phyloP scores from a whole-genome alignment of 2,797 vertebrate species.

The Manis crassicaudata region DNA sequence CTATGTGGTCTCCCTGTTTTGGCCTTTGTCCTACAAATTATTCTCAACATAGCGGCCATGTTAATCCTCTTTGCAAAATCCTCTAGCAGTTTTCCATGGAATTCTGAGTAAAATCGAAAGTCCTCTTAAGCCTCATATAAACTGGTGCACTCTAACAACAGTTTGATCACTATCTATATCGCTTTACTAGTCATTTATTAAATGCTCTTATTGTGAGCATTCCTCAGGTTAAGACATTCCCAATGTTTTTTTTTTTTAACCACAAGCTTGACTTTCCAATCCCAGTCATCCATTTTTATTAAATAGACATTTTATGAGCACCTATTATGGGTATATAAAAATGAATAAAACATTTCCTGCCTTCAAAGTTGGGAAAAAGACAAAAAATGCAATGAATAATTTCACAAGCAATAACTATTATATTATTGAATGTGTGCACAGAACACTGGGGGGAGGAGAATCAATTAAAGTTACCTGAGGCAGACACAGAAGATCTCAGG shows the following conservation, averaged over 20 bases:
- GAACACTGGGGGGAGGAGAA: neutral
- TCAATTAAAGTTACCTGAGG: slow-evolving; percentile 11
- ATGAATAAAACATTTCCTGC: slow-evolving; percentile 45
- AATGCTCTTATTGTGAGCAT: neutral
- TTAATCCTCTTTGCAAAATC: neutral
- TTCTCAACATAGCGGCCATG: neutral
- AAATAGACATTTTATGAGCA: slow-evolving; percentile 38
- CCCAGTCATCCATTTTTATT: neutral
- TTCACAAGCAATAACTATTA: neutral
- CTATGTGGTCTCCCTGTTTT: neutral
- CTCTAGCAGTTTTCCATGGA: neutral
- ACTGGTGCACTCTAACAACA: neutral
- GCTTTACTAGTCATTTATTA: neutral
- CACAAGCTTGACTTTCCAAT: neutral
- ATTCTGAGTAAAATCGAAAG: neutral
- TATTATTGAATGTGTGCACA: neutral
- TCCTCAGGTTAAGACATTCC: neutral
- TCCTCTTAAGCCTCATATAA: neutral
- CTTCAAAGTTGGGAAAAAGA: neutral
- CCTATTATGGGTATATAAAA: neutral
- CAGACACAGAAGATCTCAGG: neutral
- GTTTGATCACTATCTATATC: neutral
- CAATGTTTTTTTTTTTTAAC: neutral
- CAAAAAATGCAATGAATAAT: slow-evolving; percentile 22
- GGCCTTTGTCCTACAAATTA: neutral